Percentiles rank a stretch among this genome's conserved stretches.
Evolutionary conservation across 2,888 invertebrate genomes (phyloP).

Genomic region (Cataglyphis altisquamis): DNA sequence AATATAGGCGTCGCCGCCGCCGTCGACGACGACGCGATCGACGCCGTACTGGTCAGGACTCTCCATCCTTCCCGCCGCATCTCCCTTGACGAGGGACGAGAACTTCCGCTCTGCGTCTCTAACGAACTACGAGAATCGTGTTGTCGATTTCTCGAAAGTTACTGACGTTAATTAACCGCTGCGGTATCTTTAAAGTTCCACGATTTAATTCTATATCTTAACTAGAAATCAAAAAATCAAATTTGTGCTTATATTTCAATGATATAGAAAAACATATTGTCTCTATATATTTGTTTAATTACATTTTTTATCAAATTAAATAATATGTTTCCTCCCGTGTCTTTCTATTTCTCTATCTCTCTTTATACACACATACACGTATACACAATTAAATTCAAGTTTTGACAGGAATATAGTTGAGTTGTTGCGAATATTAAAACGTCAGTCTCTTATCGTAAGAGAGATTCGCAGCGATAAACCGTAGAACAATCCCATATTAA

Average conservation of each 20-base stretch:
- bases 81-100: conserved; percentile 38
- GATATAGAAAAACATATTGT: neutral
- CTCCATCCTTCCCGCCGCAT: conserved; percentile 44
- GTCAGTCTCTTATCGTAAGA: conserved; percentile 19
- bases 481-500: conserved; percentile 34
- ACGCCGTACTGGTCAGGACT: conserved; percentile 57
- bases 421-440: conserved; percentile 43
- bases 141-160: conserved; percentile 26
- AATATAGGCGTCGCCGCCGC: conserved; percentile 72
- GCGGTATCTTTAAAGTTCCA: neutral
- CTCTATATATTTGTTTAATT: neutral
- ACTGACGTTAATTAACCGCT: conserved; percentile 6
- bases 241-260: neutral
- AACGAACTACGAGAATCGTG: conserved; percentile 18
- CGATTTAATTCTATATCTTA: neutral
- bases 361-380: neutral
- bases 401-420: conserved; percentile 26
- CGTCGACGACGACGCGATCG: conserved; percentile 31
- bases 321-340: neutral
- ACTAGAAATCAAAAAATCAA: neutral
- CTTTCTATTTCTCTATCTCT: neutral
- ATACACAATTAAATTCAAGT: neutral
- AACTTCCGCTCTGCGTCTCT: conserved; percentile 26
- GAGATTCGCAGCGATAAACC: conserved; percentile 28
- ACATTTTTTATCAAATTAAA: neutral